Conservation (phyloP, 2,797 vertebrate species). For the Sebastes hubbsi region DNA sequence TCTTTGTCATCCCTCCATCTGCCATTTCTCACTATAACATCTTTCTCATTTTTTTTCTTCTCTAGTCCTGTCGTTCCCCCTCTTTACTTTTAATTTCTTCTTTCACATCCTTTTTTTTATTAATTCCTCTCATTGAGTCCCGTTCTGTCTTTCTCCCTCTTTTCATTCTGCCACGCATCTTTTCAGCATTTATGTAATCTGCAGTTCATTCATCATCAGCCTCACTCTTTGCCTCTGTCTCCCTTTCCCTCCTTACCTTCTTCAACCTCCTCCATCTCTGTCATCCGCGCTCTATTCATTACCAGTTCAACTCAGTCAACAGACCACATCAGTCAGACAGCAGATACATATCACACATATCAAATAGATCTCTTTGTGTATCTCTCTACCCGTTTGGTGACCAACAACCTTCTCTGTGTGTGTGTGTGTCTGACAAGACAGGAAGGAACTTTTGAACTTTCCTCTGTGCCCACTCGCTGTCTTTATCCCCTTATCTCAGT, state of each 20-base stretch:
- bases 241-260: constrained; percentile 5
- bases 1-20: constrained; percentile 21
- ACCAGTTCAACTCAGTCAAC: constrained; percentile 39
- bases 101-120: no score
- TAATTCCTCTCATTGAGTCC: no score
- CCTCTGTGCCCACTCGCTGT: background rate
- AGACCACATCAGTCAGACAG: constrained; percentile 43
- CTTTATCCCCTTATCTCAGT: constrained; percentile 7
- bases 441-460: constrained; percentile 50
- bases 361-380: constrained; percentile 38
- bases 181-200: constrained; percentile 17
- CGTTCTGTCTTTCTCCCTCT: background rate
- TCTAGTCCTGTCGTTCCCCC: no score
- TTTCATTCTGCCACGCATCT: background rate
- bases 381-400: constrained; percentile 38
- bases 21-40: no score
- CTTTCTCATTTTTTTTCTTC: no score
- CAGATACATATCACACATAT: constrained; percentile 56
- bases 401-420: background rate
- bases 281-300: constrained; percentile 43
- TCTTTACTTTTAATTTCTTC: no score
- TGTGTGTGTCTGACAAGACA: background rate
- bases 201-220: constrained; percentile 5
- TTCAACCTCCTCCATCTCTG: constrained; percentile 27
- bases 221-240: background rate